Base-by-base conservation (phyloP, 2,113 vertebrate species). In the Onychorhynchus coronatus region DNA sequence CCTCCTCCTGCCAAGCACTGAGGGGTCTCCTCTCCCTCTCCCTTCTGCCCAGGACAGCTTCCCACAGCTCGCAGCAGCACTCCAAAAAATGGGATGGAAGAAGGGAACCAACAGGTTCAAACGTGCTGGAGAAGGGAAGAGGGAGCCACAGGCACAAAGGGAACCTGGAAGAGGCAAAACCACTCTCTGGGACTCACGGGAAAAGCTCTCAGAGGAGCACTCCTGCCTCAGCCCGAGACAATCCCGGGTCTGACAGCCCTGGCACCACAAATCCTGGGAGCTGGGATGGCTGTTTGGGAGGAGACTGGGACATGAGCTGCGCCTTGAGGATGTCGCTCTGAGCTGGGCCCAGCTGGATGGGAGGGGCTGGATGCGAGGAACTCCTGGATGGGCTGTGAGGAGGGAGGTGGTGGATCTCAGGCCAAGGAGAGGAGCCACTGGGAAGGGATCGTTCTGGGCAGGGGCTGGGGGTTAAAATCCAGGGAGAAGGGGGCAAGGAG, bases 321-420 rank as follows among this genome's bases (percentile, higher is more conserved):
- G 94, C 96, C 94, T 96, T 95, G 90, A 90, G 94, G 95, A 89
- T 88, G 88, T 72, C 86, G 96, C 74, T 89, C 66, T 92, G 95
- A 94, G 25, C 4, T 0, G 53, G 31, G 93, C 91, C 94, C 94
- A 96, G 94, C 95, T 97, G 96, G 96, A 91, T 22, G 28, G 89
- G 91, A 37, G 81, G 91, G 17, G 81, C 53, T 56, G 53, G 53
- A 28, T 33, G 53, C 2, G 80, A 12, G 0, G 6, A 35, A 77
- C 91, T 71, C 94, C 85, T 90, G 71, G 90, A 96, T 78, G 94
- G 93, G 59, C 85, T 90, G 89, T 25, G 94, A 96, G 93, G 67
- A 93, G 86, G 50, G 65, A 80, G 91, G 47, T 56, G 88, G 33
- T 81, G 93, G 72, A 62, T 83, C 95, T 77, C 24, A 6, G 91